Conservation (phyloP, 1,140 invertebrate species). For the Periplaneta americana region DNA sequence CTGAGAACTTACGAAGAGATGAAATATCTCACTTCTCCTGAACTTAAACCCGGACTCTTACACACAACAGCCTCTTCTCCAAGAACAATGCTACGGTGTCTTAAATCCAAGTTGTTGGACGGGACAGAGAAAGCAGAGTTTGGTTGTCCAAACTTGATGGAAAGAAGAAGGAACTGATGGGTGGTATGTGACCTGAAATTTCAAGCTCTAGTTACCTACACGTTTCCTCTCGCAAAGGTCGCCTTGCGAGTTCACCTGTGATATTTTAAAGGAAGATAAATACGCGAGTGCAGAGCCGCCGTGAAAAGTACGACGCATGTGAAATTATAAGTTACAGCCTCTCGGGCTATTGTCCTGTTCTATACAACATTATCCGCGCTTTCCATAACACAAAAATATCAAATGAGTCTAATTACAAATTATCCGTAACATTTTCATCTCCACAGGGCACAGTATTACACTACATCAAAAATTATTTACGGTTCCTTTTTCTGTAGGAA, state of each 20-base stretch:
- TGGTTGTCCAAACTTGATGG: neutral
- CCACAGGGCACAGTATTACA: neutral
- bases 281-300: neutral
- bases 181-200: neutral
- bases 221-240: neutral
- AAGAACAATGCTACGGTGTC: too few relatives aligned
- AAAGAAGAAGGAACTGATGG: neutral
- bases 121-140: too few relatives aligned
- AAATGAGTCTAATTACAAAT: neutral
- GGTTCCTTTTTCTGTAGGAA: neutral
- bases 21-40: too few relatives aligned
- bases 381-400: neutral
- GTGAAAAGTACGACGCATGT: neutral
- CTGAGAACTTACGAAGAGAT: too few relatives aligned
- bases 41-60: too few relatives aligned
- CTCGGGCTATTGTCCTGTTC: neutral
- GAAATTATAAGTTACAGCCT: neutral
- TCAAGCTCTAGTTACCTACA: neutral
- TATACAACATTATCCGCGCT: neutral
- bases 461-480: neutral
- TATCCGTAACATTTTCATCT: neutral
- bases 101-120: too few relatives aligned
- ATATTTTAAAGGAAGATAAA: neutral
- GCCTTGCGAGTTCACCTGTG: neutral
- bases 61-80: too few relatives aligned